phyloP scores from a whole-genome alignment of 1,140 invertebrate genomes.

The Monomorium pharaonis region DNA sequence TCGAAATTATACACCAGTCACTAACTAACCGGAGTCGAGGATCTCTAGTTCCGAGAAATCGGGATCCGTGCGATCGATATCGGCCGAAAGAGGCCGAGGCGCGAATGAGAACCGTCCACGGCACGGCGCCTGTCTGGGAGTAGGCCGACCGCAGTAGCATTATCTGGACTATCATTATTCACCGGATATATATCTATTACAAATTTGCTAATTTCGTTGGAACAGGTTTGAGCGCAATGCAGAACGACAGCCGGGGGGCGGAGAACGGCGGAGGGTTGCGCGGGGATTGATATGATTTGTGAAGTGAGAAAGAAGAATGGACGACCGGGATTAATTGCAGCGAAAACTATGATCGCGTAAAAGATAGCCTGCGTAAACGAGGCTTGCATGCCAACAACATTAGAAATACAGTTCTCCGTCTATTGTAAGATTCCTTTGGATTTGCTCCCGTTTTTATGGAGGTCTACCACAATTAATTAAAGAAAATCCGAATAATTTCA shows the following conservation, averaged over 20 bases:
- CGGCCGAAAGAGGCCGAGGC: background rate
- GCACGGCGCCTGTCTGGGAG: slow-evolving; percentile 82
- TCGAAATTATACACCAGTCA: background rate
- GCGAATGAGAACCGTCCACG: slow-evolving; percentile 79
- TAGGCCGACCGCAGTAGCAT: slow-evolving; percentile 79
- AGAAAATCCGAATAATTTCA: background rate
- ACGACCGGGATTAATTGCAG: background rate
- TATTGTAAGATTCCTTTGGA: background rate
- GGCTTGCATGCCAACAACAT: background rate
- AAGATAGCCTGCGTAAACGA: background rate
- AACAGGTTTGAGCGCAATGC: background rate
- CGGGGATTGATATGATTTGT: background rate
- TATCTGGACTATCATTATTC: slow-evolving; percentile 76
- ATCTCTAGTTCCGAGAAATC: background rate
- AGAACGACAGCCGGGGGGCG: background rate
- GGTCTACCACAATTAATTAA: background rate
- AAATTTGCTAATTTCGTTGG: slow-evolving; percentile 79
- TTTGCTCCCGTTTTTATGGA: background rate
- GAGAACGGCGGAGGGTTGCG: background rate
- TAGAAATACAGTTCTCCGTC: background rate
- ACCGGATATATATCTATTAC: slow-evolving; percentile 77
- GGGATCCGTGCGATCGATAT: background rate
- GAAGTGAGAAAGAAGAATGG: background rate
- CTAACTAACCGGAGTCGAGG: background rate
- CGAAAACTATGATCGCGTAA: background rate